Percentiles rank a stretch among this genome's conserved stretches.
Evolutionary conservation across 2,888 invertebrate genomes (phyloP).

Genomic region (Pasiphila rectangulata): DNA sequence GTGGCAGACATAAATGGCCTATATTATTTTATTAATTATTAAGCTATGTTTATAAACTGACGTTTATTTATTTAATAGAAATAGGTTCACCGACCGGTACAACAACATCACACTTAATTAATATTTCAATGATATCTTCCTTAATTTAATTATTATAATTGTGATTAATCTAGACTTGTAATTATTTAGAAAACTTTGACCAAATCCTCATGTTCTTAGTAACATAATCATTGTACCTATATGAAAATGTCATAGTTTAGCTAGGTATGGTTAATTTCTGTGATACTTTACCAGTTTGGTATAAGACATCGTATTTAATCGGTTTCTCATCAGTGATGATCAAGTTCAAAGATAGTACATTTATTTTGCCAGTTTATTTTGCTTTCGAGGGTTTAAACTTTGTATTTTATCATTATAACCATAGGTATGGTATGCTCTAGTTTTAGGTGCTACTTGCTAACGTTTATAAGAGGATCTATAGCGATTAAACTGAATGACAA

Average conservation of each 20-base stretch:
- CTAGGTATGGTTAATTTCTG: conserved; percentile 79
- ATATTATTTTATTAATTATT: conserved; percentile 31
- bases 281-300: conserved; percentile 79
- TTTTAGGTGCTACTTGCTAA: conserved; percentile 37
- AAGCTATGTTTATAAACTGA: conserved; percentile 51
- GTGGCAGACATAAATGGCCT: no score
- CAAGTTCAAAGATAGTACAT: conserved; percentile 8
- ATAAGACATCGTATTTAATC: conserved; percentile 66
- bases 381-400: conserved; percentile 5
- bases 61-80: conserved; percentile 35
- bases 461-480: conserved; percentile 24
- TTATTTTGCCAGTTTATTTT: conserved; percentile 3
- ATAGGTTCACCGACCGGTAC: no score
- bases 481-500: conserved; percentile 28
- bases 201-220: conserved; percentile 62
- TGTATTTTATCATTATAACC: conserved; percentile 7
- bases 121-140: no score
- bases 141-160: conserved; percentile 33
- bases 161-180: conserved; percentile 38
- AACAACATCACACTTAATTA: no score
- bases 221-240: conserved; percentile 49
- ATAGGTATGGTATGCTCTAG: conserved; percentile 35
- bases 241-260: conserved; percentile 71
- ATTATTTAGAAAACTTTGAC: conserved; percentile 46
- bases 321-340: conserved; percentile 15